Evolutionary conservation across 2,113 vertebrate species (phyloP), one percentile per base, ranked within the genome.

Genomic region (Tyto alba): DNA sequence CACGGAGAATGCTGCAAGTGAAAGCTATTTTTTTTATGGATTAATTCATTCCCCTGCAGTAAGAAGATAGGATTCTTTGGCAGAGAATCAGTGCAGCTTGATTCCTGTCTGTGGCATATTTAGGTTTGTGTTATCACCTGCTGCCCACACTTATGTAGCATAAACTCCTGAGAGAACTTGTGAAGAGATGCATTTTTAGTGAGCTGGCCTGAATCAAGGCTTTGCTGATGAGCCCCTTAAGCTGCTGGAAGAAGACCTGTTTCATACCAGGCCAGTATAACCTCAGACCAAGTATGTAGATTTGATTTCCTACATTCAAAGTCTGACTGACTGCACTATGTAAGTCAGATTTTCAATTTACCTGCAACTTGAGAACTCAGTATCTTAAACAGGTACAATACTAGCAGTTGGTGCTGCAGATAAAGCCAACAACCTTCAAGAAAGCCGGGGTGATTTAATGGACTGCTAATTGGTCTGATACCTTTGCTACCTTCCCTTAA

Each of bases 101-200:
- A 55, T 85, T 89, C 45, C 74, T 87, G 74, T 38, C 89, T 90
- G 89, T 84, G 66, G 71, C 73, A 66, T 91, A 88, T 92, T 94
- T 89, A 91, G 83, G 73, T 93, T 93, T 91, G 30, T 89, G 67
- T 94, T 95, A 77, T 76, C 90, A 85, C 71, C 66, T 68, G n/a
- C 77, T 95, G 89, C 89, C 92, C 62, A 88, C 95, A 45, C 62
- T 79, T 69, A 32, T 0, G 4, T 10, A 82, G 77, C 69, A 43
- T 50, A 71, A 91, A 87, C 73, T 95, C 80, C 48, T 66, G 66
- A 67, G 69, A 73, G 80, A 85, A 62, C 26, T 62, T 69, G 53
- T 38, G 83, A 45, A 68, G 56, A 92, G 40, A 53, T 29, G 43
- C 0, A 5, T 34, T 91, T 89, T 79, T 22, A 91, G 66, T 81